A percentile compares a stretch with the other conserved stretches of the same genome.
These are phyloP conservation scores for Platysternon megacephalum DNA, from an alignment of 2,113 vertebrate species.

Conservation along the genomic window DNA sequence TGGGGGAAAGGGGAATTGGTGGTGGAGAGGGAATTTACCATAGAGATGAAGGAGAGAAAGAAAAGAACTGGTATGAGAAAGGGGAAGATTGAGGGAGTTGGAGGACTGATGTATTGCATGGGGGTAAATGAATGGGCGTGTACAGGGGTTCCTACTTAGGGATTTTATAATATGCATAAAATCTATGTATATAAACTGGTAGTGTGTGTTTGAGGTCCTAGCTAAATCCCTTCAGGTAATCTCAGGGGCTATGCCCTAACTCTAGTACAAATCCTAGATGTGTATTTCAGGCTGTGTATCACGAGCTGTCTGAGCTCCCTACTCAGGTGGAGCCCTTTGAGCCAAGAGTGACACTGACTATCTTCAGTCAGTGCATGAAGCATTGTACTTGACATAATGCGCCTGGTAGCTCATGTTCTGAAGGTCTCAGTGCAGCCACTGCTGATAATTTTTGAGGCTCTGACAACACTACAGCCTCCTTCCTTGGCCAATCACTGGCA, in stretches of 20 bases:
- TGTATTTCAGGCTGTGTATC: neutral
- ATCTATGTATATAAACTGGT: neutral
- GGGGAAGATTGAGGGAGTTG: neutral
- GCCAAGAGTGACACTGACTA: neutral
- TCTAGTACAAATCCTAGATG: neutral
- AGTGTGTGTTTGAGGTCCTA: neutral
- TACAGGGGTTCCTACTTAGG: no score
- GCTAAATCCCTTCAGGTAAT: neutral
- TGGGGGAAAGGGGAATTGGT: neutral
- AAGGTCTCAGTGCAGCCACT: neutral
- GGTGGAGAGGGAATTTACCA: neutral
- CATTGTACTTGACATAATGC: rapidly evolving
- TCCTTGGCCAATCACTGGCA: neutral
- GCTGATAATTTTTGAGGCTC: neutral
- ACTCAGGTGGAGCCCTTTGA: neutral
- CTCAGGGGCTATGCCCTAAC: neutral
- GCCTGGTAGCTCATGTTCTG: neutral
- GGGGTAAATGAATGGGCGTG: neutral
- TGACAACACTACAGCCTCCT: neutral
- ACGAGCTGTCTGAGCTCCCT: neutral
- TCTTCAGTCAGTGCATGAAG: neutral
- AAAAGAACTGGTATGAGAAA: neutral
- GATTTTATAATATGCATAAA: neutral
- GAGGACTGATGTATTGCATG: neutral
- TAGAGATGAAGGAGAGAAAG: neutral